A percentile compares a stretch with the other conserved stretches of the same genome.
These are phyloP conservation scores for Dryococelus australis DNA, from an alignment of 2,888 invertebrate species.

Conservation along the genomic window DNA sequence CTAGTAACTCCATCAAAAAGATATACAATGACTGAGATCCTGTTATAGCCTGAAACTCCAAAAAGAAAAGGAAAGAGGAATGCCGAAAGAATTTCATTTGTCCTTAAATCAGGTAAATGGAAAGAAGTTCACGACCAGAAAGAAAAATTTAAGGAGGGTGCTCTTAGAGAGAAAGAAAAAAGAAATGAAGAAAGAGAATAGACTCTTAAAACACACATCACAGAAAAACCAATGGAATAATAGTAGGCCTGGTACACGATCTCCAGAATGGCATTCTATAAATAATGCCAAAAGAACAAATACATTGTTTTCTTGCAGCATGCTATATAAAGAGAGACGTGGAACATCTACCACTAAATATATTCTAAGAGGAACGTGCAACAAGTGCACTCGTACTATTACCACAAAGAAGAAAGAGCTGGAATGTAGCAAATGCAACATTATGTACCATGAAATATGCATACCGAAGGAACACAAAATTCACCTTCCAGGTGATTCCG, in stretches of 20 bases:
- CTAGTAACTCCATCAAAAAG: background rate
- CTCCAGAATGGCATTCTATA: no score
- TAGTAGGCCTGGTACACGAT: no score
- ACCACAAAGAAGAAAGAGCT: background rate
- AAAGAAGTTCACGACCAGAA: slow-evolving; percentile 27
- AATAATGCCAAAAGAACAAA: no score
- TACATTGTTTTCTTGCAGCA: no score
- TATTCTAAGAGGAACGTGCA: background rate
- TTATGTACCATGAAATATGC: no score
- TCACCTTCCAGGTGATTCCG: slow-evolving; percentile 22
- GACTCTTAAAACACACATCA: no score
- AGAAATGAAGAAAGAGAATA: slow-evolving; percentile 18
- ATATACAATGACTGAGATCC: background rate
- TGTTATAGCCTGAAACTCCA: background rate
- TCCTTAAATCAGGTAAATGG: slow-evolving; percentile 27
- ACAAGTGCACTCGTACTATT: background rate
- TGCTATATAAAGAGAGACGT: no score
- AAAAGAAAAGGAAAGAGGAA: slow-evolving; percentile 25
- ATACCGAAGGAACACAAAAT: no score
- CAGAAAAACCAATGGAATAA: no score
- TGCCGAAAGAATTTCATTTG: slow-evolving; percentile 28
- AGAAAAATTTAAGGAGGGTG: slow-evolving; percentile 26
- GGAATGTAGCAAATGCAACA: no score
- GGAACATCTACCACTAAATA: background rate
- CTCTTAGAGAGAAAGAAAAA: background rate